Base-by-base conservation (phyloP, 2,888 invertebrate species). In the Apamea epomidion region DNA sequence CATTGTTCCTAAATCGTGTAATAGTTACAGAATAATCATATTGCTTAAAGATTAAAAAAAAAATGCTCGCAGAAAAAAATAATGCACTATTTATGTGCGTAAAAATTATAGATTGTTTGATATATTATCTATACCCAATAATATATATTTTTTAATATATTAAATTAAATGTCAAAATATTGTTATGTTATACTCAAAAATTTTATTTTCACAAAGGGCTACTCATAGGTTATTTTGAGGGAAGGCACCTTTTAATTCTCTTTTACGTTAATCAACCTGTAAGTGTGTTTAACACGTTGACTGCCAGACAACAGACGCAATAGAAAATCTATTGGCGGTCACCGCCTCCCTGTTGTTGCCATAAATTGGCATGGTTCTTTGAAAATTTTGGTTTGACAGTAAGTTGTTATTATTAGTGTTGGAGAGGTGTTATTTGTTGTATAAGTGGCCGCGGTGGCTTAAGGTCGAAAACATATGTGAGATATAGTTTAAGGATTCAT, bases 81-180 rank as follows among this genome's bases (percentile, higher is more conserved):
- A 92, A 92, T 92, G 92, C 94, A 94, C 94, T 90, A 89, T 90
- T 91, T 83, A 80, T 93, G 94, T 94, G 94, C 93, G 92, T 90
- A 87, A 81, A 89, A 88, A 89, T 84, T 78, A 91, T 89, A 91
- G 81, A 90, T 89, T 77, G 74, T 82, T 87, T 90, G 85, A 90
- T 89, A 87, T 84, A 88, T 86, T 87, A 76, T 80, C 67, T 85
- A 84, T 83, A 84, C 68, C 85, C 76, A 90, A 85, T 84, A 78
- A 82, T 85, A 86, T 85, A 67, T 82, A 60, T 67, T 80, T 86
- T 74, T n/a, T 10, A 6, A 68, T 71, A 73, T 77, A 75, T 83
- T 81, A 87, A 85, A 82, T 82, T 72, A 83, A 81, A 90, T 89
- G 87, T 86, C 87, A 83, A 83, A 86, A 82, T 81, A 75, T 58